Evolutionary conservation across 1,140 invertebrate genomes (phyloP).

Genomic region (Pectinophora gossypiella): DNA sequence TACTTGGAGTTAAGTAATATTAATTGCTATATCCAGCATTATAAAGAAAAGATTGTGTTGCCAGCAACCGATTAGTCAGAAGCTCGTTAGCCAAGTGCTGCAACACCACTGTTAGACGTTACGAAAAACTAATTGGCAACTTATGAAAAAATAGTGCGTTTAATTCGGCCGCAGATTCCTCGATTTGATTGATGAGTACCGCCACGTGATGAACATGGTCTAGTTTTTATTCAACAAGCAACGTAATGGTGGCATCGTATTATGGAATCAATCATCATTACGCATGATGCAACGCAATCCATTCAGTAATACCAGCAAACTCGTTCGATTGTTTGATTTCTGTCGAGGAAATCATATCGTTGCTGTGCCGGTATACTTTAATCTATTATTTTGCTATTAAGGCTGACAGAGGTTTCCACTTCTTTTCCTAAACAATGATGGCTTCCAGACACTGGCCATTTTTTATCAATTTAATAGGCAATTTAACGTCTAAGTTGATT

Average conservation of each 20-base stretch:
- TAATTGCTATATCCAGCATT: slow-evolving; percentile 51
- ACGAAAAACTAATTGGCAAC: slow-evolving; percentile 45
- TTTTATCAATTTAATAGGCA: no score
- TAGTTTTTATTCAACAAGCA: slow-evolving; percentile 1
- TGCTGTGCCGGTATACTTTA: not conserved
- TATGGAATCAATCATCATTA: slow-evolving; percentile 6
- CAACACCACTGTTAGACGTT: slow-evolving; percentile 31
- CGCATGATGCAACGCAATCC: not conserved
- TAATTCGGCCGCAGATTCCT: slow-evolving; percentile 16
- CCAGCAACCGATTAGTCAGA: slow-evolving; percentile 31
- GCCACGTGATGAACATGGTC: slow-evolving; percentile 2
- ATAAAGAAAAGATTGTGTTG: slow-evolving; percentile 49
- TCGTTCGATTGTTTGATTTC: no score
- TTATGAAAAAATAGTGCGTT: slow-evolving; percentile 30
- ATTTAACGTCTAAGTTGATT: no score
- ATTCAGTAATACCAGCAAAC: no score
- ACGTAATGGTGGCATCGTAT: not conserved
- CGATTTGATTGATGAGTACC: slow-evolving; percentile 29
- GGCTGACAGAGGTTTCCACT: not conserved
- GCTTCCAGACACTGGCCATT: no score
- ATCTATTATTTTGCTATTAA: not conserved
- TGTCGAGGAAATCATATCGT: no score
- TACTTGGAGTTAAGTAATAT: slow-evolving; percentile 60
- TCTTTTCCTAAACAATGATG: not conserved
- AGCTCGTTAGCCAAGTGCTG: slow-evolving; percentile 39